Base-by-base conservation (phyloP, 2,888 invertebrate species). In the Pherbina coryleti region DNA sequence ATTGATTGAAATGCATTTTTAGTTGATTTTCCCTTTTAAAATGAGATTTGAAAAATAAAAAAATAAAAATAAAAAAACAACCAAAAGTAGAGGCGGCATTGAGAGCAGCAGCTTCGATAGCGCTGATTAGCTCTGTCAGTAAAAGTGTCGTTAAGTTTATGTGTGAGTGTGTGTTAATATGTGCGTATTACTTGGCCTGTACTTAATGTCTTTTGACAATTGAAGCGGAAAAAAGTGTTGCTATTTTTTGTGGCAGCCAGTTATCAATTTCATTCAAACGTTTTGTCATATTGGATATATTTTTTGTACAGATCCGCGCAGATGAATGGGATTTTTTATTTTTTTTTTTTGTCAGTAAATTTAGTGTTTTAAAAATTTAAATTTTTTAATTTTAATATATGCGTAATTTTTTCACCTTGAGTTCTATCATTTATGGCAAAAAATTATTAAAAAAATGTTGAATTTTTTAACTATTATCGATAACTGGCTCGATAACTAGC, bases 1-100 rank as follows among this genome's bases (percentile, higher is more conserved):
- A 31, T 28, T 51, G 55, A 71, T 71, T 55, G 71, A 71, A 55
- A 55, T 53, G 71, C 17, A 31, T 53, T 55, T 31, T 51, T 17
- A 34, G 64, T 31, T 19, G 31, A 66, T 28, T 34, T 66, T 28
- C 9, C 31, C 31, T 34, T 28, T 34, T 66, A 31, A 34, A 66
- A 34, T 66, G 34, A 34, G 64, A 66, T 34, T 66, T 66, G 31
- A 14, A 34, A 34, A 14, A 14, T 7, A 64, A 31, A 31, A 31
- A 8, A 31, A 3, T 11, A 53, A 3, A 53, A 17, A n/a, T n/a
- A n/a, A n/a, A n/a, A n/a, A n/a, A n/a, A n/a, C n/a, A n/a, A n/a
- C n/a, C n/a, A 7, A 7, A 3, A 7, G 51, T 31, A 5, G 31
- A 4, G 31, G 31, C 11, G n/a, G 53, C 14, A n/a, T 53, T 53